These are phyloP conservation scores for Argyresthia albistria DNA, from an alignment of 2,888 invertebrate genomes.

Conservation along the genomic window DNA sequence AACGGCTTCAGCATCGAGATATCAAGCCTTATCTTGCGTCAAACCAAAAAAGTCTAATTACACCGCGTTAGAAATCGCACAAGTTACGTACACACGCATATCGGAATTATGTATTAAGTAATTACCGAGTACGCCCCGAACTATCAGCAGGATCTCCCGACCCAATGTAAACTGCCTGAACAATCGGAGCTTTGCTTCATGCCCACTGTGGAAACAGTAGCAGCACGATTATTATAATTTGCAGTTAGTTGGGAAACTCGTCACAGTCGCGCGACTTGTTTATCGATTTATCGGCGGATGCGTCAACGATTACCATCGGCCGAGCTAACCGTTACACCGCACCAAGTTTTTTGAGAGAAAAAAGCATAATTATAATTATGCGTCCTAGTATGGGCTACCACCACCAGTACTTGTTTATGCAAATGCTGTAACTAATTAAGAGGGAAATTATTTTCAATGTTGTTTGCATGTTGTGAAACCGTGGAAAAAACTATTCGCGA, in stretches of 20 bases:
- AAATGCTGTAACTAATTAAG: constrained; percentile 61
- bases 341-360: constrained; percentile 57
- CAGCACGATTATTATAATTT: constrained; percentile 41
- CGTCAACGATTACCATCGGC: constrained; percentile 52
- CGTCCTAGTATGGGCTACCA: constrained; percentile 59
- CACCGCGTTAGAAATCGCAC: constrained; percentile 52
- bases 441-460: constrained; percentile 58
- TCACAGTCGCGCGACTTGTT: constrained; percentile 55
- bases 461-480: constrained; percentile 41
- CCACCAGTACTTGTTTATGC: constrained; percentile 48
- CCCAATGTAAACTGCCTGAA: not conserved
- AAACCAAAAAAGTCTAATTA: constrained; percentile 54
- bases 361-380: constrained; percentile 63
- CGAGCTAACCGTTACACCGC: constrained; percentile 45
- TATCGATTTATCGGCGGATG: constrained; percentile 66
- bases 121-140: constrained; percentile 46
- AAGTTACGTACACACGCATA: constrained; percentile 48
- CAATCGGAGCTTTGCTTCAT: not conserved
- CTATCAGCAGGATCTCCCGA: constrained; percentile 51
- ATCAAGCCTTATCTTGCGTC: constrained; percentile 17
- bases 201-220: constrained; percentile 42
- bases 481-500: constrained; percentile 36
- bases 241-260: constrained; percentile 50
- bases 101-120: constrained; percentile 65
- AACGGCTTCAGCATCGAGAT: no score